These are phyloP conservation scores for Catamblyrhynchus diadema DNA, from an alignment of 2,797 vertebrate species.

Conservation along the genomic window DNA sequence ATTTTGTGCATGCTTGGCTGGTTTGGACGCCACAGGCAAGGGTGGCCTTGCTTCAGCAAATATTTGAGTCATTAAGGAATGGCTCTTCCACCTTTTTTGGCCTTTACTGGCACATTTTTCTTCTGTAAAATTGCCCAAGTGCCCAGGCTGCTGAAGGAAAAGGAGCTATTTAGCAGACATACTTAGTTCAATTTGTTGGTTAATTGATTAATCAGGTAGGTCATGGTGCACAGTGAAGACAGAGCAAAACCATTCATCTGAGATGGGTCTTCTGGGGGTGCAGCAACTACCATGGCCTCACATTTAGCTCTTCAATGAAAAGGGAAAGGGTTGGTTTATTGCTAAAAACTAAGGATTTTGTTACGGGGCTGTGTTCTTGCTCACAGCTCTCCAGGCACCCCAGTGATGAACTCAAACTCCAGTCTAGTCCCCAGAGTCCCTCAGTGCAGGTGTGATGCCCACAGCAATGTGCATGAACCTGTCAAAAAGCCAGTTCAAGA, in stretches of 20 bases:
- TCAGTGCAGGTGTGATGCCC: not conserved
- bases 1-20: not conserved
- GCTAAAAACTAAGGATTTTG: not conserved
- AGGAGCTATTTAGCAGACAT: not conserved
- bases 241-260: not conserved
- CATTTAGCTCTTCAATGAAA: not conserved
- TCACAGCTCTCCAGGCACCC: not conserved
- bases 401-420: not conserved
- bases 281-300: not conserved
- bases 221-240: accelerated
- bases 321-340: not conserved
- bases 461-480: not conserved
- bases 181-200: not conserved
- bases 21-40: not conserved
- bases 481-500: not conserved
- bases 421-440: not conserved
- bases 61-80: not conserved
- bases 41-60: not conserved
- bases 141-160: not conserved
- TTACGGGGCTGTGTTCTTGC: not conserved
- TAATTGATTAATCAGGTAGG: not conserved
- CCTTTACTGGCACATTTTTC: not conserved
- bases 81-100: not conserved
- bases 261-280: not conserved
- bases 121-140: not conserved